Evolutionary conservation across 2,113 vertebrate species (phyloP).

Genomic region (Amia ocellicauda): DNA sequence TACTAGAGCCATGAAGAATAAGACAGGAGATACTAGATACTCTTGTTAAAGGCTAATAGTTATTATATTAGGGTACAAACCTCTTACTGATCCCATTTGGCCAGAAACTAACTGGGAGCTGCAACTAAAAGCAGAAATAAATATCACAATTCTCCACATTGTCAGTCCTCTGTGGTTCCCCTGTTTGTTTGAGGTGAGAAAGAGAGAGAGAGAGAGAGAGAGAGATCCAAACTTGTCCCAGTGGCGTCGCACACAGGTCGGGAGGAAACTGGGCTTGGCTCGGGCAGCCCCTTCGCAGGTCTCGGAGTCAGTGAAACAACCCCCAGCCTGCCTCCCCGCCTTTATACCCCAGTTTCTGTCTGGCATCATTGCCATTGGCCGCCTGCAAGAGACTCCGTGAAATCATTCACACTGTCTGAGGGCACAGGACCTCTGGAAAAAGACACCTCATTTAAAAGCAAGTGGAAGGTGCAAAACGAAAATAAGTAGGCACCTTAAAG

Average conservation of each 20-base stretch:
- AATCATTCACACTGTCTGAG: background rate
- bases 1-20: too few species aligned
- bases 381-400: background rate
- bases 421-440: too few species aligned
- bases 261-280: background rate
- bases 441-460: too few species aligned
- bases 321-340: constrained; percentile 26
- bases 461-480: too few species aligned
- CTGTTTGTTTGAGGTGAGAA: background rate
- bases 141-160: constrained; percentile 39
- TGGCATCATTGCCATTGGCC: constrained; percentile 19
- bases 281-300: background rate
- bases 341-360: constrained; percentile 32
- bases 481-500: too few species aligned
- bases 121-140: constrained; percentile 39
- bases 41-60: too few species aligned
- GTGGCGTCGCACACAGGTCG: constrained; percentile 2
- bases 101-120: constrained; percentile 29
- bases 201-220: background rate
- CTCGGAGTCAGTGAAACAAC: background rate
- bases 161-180: background rate
- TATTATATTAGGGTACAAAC: constrained; percentile 37
- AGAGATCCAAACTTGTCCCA: background rate
- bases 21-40: too few species aligned
- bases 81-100: constrained; percentile 42